Conservation (phyloP, 2,888 invertebrate genomes). For the Ctenicera cuprea region DNA sequence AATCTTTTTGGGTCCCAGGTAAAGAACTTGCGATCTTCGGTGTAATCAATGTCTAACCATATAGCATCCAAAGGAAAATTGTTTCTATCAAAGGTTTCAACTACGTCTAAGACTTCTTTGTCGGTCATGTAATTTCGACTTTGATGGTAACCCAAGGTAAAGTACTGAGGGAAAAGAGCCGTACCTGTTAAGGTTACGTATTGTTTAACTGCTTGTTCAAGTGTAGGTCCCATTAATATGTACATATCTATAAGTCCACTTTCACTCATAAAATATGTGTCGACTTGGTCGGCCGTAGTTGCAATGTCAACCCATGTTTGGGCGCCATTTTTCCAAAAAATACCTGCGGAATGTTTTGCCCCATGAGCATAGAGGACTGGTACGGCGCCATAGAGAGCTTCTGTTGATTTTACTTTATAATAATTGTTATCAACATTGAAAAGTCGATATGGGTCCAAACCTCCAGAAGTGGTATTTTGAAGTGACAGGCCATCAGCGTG, state of each 20-base stretch:
- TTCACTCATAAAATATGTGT: slow-evolving; percentile 93
- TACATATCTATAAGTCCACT: slow-evolving; percentile 92
- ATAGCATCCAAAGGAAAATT: slow-evolving; percentile 96
- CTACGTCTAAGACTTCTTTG: slow-evolving; percentile 88
- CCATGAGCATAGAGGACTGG: slow-evolving; percentile 94
- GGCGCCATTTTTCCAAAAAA: slow-evolving; percentile 96
- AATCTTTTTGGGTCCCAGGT: slow-evolving; percentile 96
- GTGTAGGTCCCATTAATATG: slow-evolving; percentile 80
- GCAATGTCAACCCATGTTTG: slow-evolving; percentile 97
- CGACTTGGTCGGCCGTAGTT: slow-evolving; percentile 77
- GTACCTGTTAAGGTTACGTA: slow-evolving; percentile 89
- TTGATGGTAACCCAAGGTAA: slow-evolving; percentile 94
- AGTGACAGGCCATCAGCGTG: slow-evolving; percentile 93
- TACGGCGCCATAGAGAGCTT: slow-evolving; percentile 95
- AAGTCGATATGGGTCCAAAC: slow-evolving; percentile 85
- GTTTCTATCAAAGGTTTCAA: slow-evolving; percentile 87
- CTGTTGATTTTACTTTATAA: slow-evolving; percentile 91
- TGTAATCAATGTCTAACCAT: slow-evolving; percentile 99
- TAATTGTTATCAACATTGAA: slow-evolving; percentile 98
- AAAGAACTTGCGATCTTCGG: slow-evolving; percentile 95
- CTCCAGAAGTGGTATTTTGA: slow-evolving; percentile 65
- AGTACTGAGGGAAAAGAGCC: slow-evolving; percentile 89
- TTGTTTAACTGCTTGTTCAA: slow-evolving; percentile 88
- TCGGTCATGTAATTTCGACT: slow-evolving; percentile 95
- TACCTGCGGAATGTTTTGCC: slow-evolving; percentile 84